Percentiles rank a stretch among this genome's conserved stretches.
phyloP scores from a whole-genome alignment of 1,140 invertebrate species.

The Andrena cerasifolii region DNA sequence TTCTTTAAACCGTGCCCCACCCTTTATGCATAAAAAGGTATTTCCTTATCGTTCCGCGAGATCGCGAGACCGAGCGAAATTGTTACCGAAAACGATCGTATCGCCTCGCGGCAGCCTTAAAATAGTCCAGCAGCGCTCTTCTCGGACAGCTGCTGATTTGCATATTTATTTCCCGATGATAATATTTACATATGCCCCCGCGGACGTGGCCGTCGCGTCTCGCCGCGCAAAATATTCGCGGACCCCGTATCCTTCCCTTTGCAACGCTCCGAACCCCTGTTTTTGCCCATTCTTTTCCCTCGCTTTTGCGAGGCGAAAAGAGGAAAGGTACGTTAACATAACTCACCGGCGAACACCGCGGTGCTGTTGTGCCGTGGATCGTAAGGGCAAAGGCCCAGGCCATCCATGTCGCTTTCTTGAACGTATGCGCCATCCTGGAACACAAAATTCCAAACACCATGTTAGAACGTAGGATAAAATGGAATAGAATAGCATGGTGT shows the following conservation, averaged over 20 bases:
- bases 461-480: slow-evolving; percentile 26
- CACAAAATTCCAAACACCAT: slow-evolving; percentile 57
- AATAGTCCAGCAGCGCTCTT: slow-evolving; percentile 22
- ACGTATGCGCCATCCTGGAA: slow-evolving; percentile 84
- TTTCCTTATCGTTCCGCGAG: slow-evolving; percentile 35
- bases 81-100: slow-evolving; percentile 46
- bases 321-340: not conserved
- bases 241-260: not conserved
- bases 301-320: not conserved
- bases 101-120: slow-evolving; percentile 40
- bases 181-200: slow-evolving; percentile 3
- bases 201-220: not conserved
- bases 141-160: slow-evolving; percentile 28
- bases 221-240: not conserved
- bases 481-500: too few species aligned
- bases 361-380: slow-evolving; percentile 97
- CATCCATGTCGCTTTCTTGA: slow-evolving; percentile 87
- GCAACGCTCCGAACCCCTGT: not conserved
- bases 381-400: slow-evolving; percentile 94
- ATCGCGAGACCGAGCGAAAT: slow-evolving; percentile 41
- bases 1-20: slow-evolving; percentile 23
- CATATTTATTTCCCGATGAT: slow-evolving; percentile 34
- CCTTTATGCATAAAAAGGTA: slow-evolving; percentile 46
- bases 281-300: too few species aligned
- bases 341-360: slow-evolving; percentile 88